Percentiles rank a stretch among this genome's conserved stretches.
Conservation (phyloP, 2,888 invertebrate genomes). For the Alviniconcha strummeri region DNA sequence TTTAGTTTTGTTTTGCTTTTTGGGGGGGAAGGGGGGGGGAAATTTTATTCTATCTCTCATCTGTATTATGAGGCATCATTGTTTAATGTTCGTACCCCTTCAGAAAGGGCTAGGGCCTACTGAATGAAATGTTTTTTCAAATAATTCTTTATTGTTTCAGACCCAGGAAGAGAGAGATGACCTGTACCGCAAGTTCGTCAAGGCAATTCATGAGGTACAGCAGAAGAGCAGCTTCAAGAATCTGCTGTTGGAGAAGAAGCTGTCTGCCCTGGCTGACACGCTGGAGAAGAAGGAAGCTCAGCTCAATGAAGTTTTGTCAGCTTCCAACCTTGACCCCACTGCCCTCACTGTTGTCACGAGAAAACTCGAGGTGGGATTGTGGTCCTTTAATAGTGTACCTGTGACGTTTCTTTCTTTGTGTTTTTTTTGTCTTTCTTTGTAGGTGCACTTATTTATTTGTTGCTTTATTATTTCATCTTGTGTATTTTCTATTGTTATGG, state of each 20-base stretch:
- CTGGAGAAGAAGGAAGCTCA: slow-evolving; percentile 83
- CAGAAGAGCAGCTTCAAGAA: slow-evolving; percentile 89
- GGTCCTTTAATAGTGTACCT: neutral
- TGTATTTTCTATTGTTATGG: no score
- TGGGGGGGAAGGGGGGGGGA: no score
- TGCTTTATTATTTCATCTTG: neutral
- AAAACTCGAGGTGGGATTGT: slow-evolving; percentile 77
- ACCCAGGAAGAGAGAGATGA: slow-evolving; percentile 85
- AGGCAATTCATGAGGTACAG: slow-evolving; percentile 89
- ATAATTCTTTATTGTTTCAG: slow-evolving; percentile 53
- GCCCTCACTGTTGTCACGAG: slow-evolving; percentile 76
- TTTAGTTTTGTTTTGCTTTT: no score
- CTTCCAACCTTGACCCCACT: slow-evolving; percentile 78
- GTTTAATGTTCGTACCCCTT: no score
- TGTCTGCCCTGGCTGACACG: slow-evolving; percentile 80
- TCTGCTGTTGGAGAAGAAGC: slow-evolving; percentile 85
- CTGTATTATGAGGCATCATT: no score
- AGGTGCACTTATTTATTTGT: slow-evolving; percentile 76
- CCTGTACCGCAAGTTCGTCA: slow-evolving; percentile 85
- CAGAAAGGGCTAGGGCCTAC: no score
- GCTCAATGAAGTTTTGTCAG: slow-evolving; percentile 80
- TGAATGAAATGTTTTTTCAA: no score
- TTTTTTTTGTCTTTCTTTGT: slow-evolving; percentile 71
- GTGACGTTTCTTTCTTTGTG: neutral
- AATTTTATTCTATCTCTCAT: no score